phyloP scores from a whole-genome alignment of 2,797 vertebrate species.

The Lates japonicus region DNA sequence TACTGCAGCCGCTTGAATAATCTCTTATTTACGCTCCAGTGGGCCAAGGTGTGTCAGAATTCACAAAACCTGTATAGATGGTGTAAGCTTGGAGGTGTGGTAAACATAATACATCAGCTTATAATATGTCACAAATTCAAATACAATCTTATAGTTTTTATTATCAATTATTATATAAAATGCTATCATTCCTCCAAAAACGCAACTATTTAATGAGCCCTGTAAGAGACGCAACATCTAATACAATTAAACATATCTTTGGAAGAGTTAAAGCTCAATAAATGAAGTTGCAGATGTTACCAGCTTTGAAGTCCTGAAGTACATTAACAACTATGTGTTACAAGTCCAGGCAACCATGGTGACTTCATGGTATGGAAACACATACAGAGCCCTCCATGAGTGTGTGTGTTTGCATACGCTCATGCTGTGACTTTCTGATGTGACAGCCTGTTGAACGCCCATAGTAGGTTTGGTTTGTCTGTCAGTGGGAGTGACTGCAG shows the following conservation, averaged over 20 bases:
- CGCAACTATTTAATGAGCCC: background rate
- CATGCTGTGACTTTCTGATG: conserved; percentile 37
- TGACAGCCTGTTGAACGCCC: conserved; percentile 34
- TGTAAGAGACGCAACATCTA: background rate
- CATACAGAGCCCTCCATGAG: conserved; percentile 11
- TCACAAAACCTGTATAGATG: conserved; percentile 13
- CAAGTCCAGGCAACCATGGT: background rate
- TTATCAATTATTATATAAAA: background rate
- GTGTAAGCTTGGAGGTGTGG: background rate
- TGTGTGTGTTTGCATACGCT: conserved; percentile 31
- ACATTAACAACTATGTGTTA: conserved; percentile 3
- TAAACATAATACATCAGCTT: background rate
- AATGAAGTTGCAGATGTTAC: background rate
- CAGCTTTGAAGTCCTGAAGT: conserved; percentile 4
- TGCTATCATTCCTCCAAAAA: too few relatives aligned
- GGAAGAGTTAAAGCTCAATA: too few relatives aligned
- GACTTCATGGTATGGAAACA: conserved; percentile 25
- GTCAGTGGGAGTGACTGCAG: conserved; percentile 32
- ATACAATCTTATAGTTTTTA: background rate
- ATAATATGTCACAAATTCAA: background rate
- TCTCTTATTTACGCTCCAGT: background rate
- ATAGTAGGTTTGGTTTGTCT: conserved; percentile 33
- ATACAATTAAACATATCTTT: conserved; percentile 6
- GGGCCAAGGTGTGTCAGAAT: conserved; percentile 5
- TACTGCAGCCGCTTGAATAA: background rate